These are phyloP conservation scores for Bombus soroeensis DNA, from an alignment of 1,140 invertebrate genomes.

Conservation along the genomic window DNA sequence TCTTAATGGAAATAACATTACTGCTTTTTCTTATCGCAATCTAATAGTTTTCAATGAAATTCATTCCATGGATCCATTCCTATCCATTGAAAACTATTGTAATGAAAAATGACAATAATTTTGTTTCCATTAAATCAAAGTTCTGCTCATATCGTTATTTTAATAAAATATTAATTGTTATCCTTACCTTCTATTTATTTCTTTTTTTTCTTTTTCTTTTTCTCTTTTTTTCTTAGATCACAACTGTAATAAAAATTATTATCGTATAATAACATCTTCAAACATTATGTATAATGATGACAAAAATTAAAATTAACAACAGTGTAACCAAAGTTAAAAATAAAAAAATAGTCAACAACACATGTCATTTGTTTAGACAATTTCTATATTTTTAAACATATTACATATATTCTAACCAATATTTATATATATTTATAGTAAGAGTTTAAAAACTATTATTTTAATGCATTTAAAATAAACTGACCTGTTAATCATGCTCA, in stretches of 20 bases:
- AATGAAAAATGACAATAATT: too few species aligned
- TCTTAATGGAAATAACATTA: too few species aligned
- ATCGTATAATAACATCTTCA: background rate
- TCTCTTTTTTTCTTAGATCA: too few species aligned
- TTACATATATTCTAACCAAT: background rate
- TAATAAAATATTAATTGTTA: background rate
- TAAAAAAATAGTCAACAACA: background rate
- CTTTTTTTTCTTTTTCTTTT: accelerated
- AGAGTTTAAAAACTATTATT: background rate
- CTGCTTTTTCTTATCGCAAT: background rate
- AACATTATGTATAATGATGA: background rate
- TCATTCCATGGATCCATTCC: too few species aligned
- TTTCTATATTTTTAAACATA: background rate
- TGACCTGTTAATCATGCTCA: background rate
- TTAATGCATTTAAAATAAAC: background rate
- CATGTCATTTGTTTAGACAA: background rate
- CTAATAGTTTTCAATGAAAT: background rate
- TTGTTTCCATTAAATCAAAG: too few species aligned
- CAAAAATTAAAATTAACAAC: background rate
- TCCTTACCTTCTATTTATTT: background rate
- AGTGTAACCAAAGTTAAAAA: background rate
- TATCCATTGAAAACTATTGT: too few species aligned
- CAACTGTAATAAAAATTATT: background rate
- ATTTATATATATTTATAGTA: background rate
- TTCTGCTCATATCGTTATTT: background rate